A percentile compares a stretch with the other conserved stretches of the same genome.
Conservation (phyloP, 1,140 invertebrate species). For the Aphis gossypii region DNA sequence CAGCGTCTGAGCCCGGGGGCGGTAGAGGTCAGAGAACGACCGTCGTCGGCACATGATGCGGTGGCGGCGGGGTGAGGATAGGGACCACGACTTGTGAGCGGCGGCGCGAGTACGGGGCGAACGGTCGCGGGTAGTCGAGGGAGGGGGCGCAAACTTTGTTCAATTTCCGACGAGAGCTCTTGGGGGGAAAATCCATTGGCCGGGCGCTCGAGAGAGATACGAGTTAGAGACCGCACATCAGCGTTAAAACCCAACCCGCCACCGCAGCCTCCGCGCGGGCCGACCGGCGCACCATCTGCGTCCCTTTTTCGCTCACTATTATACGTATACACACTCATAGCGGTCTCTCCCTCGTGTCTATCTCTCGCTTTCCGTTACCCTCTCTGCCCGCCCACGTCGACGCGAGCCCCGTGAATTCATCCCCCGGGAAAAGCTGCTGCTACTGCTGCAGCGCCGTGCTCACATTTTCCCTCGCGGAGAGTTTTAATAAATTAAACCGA, state of each 20-base stretch:
- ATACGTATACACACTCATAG: not conserved
- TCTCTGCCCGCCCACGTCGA: not conserved
- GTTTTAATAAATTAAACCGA: not conserved
- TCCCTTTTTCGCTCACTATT: not conserved
- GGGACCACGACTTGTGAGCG: not conserved
- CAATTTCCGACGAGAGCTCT: conserved; percentile 12
- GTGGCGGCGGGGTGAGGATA: not conserved
- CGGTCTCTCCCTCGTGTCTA: not conserved
- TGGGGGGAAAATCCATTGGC: not conserved
- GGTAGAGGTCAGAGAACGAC: not conserved
- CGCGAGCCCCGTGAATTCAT: not conserved
- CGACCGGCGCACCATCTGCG: not conserved
- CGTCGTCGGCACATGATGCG: too few relatives aligned
- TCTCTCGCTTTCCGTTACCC: not conserved
- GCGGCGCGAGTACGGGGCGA: not conserved
- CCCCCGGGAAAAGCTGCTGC: not conserved
- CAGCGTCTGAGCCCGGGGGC: not conserved
- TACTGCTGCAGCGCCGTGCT: not conserved
- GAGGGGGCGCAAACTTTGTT: not conserved
- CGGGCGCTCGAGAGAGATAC: not conserved
- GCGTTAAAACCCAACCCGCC: conserved; percentile 14
- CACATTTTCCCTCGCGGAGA: not conserved
- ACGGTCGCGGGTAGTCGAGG: not conserved
- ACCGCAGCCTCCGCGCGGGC: not conserved
- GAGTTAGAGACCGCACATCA: conserved; percentile 26